Percentiles rank a stretch among this genome's conserved stretches.
Evolutionary conservation across 2,113 vertebrate species (phyloP).

Genomic region (Lethenteron reissneri): DNA sequence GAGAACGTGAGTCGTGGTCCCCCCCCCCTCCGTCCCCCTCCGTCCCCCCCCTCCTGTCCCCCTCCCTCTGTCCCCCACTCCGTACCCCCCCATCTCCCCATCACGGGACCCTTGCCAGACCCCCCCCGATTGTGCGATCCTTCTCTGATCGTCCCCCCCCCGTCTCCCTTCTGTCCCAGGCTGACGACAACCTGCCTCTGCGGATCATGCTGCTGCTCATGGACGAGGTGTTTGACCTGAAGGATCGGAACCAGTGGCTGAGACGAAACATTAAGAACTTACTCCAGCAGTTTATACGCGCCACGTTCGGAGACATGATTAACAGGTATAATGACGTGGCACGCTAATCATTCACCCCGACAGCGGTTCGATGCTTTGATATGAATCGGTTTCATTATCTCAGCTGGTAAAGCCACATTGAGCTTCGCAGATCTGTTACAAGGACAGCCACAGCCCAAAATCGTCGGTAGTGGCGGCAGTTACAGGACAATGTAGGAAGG

Average conservation of each 20-base stretch:
- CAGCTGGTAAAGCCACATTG: background rate
- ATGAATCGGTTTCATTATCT: background rate
- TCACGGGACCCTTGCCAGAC: too few species aligned
- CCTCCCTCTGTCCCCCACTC: too few species aligned
- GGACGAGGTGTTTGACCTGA: slow-evolving; percentile 96
- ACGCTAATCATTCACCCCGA: background rate
- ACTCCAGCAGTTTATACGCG: slow-evolving; percentile 85
- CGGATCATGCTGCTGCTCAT: slow-evolving; percentile 89
- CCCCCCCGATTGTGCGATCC: background rate
- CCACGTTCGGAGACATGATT: slow-evolving; percentile 88
- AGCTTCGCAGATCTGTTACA: background rate
- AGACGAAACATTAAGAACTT: slow-evolving; percentile 94
- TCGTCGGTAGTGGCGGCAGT: too few species aligned
- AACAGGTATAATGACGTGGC: slow-evolving; percentile 38
- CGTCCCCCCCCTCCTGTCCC: too few species aligned
- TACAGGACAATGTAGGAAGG: too few species aligned
- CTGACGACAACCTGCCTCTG: slow-evolving; percentile 90
- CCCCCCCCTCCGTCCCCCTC: too few species aligned
- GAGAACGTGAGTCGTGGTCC: slow-evolving; percentile 54
- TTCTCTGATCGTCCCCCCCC: background rate
- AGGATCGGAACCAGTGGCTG: slow-evolving; percentile 96
- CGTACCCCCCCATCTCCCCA: too few species aligned
- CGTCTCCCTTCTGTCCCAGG: slow-evolving; percentile 24
- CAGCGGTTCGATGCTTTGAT: background rate
- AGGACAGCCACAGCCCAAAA: too few species aligned